Evolutionary conservation across 2,888 invertebrate genomes (phyloP).

Genomic region (Netelia inedita): DNA sequence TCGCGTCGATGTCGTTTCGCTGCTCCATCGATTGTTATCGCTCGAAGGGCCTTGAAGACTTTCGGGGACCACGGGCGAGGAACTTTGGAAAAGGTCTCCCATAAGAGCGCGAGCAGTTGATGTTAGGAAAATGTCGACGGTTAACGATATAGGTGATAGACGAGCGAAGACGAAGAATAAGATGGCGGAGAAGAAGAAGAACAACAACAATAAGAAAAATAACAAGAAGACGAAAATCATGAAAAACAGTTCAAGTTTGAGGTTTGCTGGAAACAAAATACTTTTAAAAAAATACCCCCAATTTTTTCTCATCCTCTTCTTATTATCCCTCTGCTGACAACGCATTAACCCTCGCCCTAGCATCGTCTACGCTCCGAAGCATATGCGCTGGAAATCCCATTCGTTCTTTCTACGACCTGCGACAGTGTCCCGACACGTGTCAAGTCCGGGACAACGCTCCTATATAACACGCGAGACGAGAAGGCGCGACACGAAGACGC

Average conservation of each 20-base stretch:
- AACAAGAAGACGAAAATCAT: background rate
- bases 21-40: conserved; percentile 50
- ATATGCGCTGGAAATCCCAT: background rate
- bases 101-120: conserved; percentile 12
- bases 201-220: background rate
- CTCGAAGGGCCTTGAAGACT: background rate
- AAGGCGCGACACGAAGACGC: conserved; percentile 18
- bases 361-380: conserved; percentile 52
- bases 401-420: conserved; percentile 67
- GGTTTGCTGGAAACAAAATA: conserved; percentile 12
- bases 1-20: conserved; percentile 45
- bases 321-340: conserved; percentile 75
- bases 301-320: conserved; percentile 13
- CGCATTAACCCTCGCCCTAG: conserved; percentile 78
- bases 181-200: background rate
- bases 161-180: conserved; percentile 26
- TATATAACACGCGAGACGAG: conserved; percentile 36
- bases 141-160: conserved; percentile 14
- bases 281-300: conserved; percentile 2
- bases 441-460: conserved; percentile 60
- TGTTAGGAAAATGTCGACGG: background rate
- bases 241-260: conserved; percentile 14
- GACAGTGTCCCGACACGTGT: conserved; percentile 74
- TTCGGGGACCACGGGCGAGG: background rate
- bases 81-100: conserved; percentile 6